These are phyloP conservation scores for Chrysoperla carnea DNA, from an alignment of 1,140 invertebrate genomes.

Conservation along the genomic window DNA sequence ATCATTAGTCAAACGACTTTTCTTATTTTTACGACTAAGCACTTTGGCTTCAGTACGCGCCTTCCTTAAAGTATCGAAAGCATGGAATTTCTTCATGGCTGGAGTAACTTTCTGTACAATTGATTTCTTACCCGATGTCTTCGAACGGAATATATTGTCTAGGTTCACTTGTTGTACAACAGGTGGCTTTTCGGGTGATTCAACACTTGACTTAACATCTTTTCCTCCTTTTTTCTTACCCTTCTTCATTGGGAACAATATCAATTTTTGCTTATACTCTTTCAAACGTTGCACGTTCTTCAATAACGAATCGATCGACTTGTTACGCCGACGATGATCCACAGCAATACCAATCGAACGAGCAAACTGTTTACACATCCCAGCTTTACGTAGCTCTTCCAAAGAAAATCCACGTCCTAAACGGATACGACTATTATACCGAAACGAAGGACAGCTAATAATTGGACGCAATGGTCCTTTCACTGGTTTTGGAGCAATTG, in stretches of 20 bases:
- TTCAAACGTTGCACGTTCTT: constrained; percentile 85
- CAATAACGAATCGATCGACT: constrained; percentile 58
- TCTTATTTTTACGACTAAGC: too few species aligned
- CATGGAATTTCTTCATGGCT: too few species aligned
- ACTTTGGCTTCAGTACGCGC: too few species aligned
- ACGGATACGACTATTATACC: constrained; percentile 78
- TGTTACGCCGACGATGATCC: constrained; percentile 80
- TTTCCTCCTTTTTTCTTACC: constrained; percentile 75
- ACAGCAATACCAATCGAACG: constrained; percentile 86
- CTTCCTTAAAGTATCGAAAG: too few species aligned
- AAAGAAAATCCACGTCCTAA: constrained; percentile 88
- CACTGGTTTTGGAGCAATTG: constrained; percentile 73
- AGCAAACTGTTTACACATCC: constrained; percentile 62
- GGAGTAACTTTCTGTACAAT: too few species aligned
- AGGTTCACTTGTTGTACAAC: too few species aligned
- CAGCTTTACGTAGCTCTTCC: constrained; percentile 79
- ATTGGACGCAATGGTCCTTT: constrained; percentile 67
- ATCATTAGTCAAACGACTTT: too few species aligned
- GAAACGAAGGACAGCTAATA: constrained; percentile 79
- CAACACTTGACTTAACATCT: constrained; percentile 41
- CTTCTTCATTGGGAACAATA: constrained; percentile 85
- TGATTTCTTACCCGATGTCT: too few species aligned
- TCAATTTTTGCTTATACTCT: constrained; percentile 82
- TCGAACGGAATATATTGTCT: too few species aligned
- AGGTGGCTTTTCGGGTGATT: too few species aligned